These are phyloP conservation scores for Malurus melanocephalus DNA, from an alignment of 2,113 vertebrate species.

Conservation along the genomic window DNA sequence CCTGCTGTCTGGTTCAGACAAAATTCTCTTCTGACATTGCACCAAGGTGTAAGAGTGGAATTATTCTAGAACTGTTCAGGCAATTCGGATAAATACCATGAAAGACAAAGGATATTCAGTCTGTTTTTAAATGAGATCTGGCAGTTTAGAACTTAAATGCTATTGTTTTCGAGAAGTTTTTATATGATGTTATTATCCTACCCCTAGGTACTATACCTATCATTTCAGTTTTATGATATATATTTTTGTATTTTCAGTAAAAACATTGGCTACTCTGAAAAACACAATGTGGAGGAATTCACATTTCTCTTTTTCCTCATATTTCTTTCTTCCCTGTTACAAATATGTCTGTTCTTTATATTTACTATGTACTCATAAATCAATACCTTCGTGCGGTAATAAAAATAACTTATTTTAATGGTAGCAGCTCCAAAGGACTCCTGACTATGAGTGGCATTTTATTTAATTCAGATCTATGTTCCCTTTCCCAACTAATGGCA, in stretches of 20 bases:
- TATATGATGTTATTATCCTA: background rate
- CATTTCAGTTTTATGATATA: background rate
- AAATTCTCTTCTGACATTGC: background rate
- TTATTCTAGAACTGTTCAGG: background rate
- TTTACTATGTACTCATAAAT: conserved; percentile 42
- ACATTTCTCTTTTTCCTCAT: background rate
- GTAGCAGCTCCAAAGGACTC: conserved; percentile 50
- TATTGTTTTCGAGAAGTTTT: background rate
- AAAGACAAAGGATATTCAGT: background rate
- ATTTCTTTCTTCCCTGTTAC: background rate
- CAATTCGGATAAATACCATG: background rate
- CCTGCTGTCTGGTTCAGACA: background rate
- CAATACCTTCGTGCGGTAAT: conserved; percentile 42
- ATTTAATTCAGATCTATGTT: conserved; percentile 61
- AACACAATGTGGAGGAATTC: background rate
- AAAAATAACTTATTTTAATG: conserved; percentile 59
- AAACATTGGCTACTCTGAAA: background rate
- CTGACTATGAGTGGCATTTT: conserved; percentile 45
- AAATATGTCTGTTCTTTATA: conserved; percentile 16
- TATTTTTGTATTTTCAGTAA: background rate
- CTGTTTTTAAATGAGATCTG: background rate
- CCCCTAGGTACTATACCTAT: background rate
- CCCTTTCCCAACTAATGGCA: conserved; percentile 33
- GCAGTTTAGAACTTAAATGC: background rate
- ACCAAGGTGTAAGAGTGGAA: background rate